Evolutionary conservation across 2,113 vertebrate species (phyloP).

Genomic region (Tautogolabrus adspersus): DNA sequence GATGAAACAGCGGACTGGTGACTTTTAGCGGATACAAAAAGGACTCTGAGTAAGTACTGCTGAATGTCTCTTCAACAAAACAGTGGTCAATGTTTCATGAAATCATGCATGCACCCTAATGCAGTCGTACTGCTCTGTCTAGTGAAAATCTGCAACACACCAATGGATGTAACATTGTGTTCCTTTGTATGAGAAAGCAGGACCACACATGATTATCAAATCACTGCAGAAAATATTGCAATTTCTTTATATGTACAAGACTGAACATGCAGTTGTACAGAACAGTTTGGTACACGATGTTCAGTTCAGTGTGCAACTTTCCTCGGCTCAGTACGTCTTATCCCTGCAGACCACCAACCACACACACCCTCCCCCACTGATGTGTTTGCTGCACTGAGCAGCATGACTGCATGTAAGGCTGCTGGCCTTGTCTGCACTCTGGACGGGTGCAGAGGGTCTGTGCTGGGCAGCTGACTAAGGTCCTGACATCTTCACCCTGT

Average conservation of each 20-base stretch:
- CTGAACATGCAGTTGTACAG: not conserved
- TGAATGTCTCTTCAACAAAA: not conserved
- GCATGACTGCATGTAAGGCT: not conserved
- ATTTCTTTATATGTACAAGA: not conserved
- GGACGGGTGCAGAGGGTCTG: not conserved
- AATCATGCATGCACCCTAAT: too few relatives aligned
- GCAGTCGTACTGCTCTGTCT: not conserved
- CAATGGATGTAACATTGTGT: not conserved
- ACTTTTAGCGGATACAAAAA: constrained; percentile 6
- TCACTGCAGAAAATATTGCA: not conserved
- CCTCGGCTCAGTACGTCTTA: not conserved
- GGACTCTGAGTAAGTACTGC: not conserved
- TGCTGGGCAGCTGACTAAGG: not conserved
- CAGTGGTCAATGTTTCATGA: not conserved
- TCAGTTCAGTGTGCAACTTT: not conserved
- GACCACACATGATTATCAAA: not conserved
- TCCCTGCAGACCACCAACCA: constrained; percentile 1
- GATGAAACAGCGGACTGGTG: not conserved
- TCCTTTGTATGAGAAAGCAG: not conserved
- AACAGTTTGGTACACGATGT: not conserved
- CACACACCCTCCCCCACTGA: not conserved
- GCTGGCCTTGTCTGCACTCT: not conserved
- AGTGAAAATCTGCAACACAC: not conserved
- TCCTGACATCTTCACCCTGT: not conserved
- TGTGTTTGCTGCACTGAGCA: not conserved